Percentiles rank a stretch among this genome's conserved stretches.
Evolutionary conservation across 2,797 vertebrate genomes (phyloP).

Genomic region (Octomys mimax): DNA sequence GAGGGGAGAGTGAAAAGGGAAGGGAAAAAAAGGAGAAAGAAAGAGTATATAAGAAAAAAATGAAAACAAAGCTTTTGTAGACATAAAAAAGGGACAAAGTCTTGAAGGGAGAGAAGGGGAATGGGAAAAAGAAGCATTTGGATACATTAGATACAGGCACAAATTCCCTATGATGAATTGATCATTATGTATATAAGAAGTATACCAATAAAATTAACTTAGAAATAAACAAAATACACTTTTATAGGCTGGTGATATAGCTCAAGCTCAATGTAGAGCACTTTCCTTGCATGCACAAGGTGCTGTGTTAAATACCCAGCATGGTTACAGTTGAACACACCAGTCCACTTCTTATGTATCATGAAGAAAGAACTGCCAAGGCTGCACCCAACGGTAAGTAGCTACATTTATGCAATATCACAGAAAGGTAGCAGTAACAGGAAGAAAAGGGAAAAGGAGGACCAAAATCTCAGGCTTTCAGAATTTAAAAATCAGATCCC

Average conservation of each 20-base stretch:
- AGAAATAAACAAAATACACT: neutral
- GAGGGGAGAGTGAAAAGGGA: neutral
- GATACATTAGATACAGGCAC: neutral
- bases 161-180: neutral
- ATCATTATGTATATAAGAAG: neutral
- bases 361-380: neutral
- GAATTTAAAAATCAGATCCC: neutral
- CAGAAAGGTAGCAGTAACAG: neutral
- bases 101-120: neutral
- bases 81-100: neutral
- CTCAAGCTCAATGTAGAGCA: neutral
- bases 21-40: neutral
- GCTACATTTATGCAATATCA: neutral
- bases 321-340: neutral
- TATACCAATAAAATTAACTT: neutral
- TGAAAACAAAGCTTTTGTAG: neutral
- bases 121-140: neutral
- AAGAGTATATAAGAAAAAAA: neutral
- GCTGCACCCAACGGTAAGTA: neutral
- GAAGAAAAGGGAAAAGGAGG: neutral
- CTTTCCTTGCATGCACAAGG: neutral
- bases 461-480: neutral
- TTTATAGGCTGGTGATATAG: neutral
- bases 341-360: neutral
- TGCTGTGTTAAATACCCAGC: neutral